Percentiles rank a stretch among this genome's conserved stretches.
These are phyloP conservation scores for Danionella dracula DNA, from an alignment of 2,797 vertebrate genomes.

Conservation along the genomic window DNA sequence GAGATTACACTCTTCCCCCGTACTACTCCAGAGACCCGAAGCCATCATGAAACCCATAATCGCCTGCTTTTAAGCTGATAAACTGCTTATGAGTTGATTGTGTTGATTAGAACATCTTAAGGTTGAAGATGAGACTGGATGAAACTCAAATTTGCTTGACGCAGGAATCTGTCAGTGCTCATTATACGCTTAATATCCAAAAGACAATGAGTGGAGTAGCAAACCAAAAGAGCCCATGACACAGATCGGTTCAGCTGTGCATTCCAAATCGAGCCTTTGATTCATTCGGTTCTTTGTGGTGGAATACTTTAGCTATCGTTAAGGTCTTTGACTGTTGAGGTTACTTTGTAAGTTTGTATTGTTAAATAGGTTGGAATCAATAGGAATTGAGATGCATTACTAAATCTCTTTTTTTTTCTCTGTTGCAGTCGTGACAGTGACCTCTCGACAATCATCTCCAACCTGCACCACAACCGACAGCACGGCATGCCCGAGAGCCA, in stretches of 20 bases:
- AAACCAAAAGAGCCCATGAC: slow-evolving; percentile 16
- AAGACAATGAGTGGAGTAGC: slow-evolving; percentile 48
- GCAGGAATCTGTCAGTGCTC: slow-evolving; percentile 71
- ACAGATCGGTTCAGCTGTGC: slow-evolving; percentile 7
- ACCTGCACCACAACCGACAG: slow-evolving; percentile 87
- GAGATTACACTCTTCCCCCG: slow-evolving; percentile 38
- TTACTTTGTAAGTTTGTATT: too few relatives aligned
- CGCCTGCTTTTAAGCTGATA: slow-evolving; percentile 80
- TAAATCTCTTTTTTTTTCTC: slow-evolving; percentile 24
- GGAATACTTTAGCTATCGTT: neutral
- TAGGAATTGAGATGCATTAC: too few relatives aligned
- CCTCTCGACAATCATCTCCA: slow-evolving; percentile 93
- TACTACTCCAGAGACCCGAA: slow-evolving; percentile 55
- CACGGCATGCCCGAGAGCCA: slow-evolving; percentile 94
- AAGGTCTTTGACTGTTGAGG: too few relatives aligned
- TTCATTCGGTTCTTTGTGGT: neutral
- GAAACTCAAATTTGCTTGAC: slow-evolving; percentile 78
- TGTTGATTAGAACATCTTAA: slow-evolving; percentile 83
- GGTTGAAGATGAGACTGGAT: slow-evolving; percentile 80
- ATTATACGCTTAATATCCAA: slow-evolving; percentile 61
- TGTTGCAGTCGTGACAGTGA: slow-evolving; percentile 83
- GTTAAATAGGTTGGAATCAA: too few relatives aligned
- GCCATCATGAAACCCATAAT: slow-evolving; percentile 69
- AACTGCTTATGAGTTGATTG: slow-evolving; percentile 83
- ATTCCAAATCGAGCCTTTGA: slow-evolving; percentile 14